Evolutionary conservation across 2,113 vertebrate species (phyloP).

Genomic region (Oreotrochilus melanogaster): DNA sequence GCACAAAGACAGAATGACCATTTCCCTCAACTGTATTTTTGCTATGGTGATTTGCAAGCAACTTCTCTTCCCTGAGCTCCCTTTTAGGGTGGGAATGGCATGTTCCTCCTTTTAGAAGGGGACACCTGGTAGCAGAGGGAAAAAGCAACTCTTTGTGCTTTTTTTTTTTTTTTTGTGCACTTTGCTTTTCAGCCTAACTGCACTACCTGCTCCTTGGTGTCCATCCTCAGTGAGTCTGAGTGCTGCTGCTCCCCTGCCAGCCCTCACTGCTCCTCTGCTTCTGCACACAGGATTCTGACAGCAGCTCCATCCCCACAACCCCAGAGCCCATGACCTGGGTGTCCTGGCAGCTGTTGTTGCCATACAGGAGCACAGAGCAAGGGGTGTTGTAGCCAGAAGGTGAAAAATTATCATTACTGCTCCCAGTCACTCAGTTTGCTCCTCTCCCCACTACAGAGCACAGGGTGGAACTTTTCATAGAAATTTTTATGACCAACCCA

Average conservation of each 20-base stretch:
- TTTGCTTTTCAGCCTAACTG: neutral
- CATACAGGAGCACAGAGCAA: neutral
- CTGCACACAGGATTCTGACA: fast-evolving
- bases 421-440: neutral
- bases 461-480: neutral
- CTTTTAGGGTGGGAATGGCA: neutral
- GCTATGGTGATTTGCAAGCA: neutral
- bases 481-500: neutral
- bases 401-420: neutral
- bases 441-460: neutral
- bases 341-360: neutral
- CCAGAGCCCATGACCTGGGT: neutral
- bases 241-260: neutral
- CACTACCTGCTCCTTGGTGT: neutral
- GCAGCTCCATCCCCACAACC: neutral
- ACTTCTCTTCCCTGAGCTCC: neutral
- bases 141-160: neutral
- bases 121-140: neutral
- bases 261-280: neutral
- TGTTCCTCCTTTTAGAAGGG: neutral
- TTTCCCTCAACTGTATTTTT: neutral
- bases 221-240: neutral
- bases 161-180: too few relatives aligned
- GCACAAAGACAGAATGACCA: neutral
- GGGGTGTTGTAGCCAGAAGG: neutral